These are phyloP conservation scores for Phoxinus phoxinus DNA, from an alignment of 2,113 vertebrate genomes.

Conservation along the genomic window DNA sequence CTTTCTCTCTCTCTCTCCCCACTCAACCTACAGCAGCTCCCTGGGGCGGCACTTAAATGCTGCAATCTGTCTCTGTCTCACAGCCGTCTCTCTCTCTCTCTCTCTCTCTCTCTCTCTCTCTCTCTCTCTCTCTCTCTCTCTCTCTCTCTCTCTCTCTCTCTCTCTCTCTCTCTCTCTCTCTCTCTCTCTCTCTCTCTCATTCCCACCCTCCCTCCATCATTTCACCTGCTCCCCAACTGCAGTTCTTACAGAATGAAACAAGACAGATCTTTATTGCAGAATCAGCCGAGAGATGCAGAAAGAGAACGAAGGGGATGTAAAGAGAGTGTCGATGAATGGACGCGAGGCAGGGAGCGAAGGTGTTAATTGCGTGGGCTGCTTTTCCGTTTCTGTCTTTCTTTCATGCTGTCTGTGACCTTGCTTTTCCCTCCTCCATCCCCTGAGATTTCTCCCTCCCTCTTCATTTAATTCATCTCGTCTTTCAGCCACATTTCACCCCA, in stretches of 20 bases:
- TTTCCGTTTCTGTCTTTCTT: slow-evolving; percentile 18
- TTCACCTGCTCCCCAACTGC: slow-evolving; percentile 50
- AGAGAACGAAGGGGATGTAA: not conserved
- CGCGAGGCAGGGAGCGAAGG: slow-evolving; percentile 42
- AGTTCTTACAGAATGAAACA: slow-evolving; percentile 37
- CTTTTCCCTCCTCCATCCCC: slow-evolving; percentile 8
- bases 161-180: slow-evolving; percentile 57
- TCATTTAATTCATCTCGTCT: slow-evolving; percentile 42
- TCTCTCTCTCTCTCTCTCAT: slow-evolving; percentile 8
- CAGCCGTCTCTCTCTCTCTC: slow-evolving; percentile 53
- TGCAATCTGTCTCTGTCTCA: slow-evolving; percentile 78
- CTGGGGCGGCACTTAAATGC: slow-evolving; percentile 78
- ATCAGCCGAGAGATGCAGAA: slow-evolving; percentile 31
- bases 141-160: slow-evolving; percentile 74
- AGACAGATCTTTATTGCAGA: slow-evolving; percentile 39
- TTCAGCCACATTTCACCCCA: slow-evolving; percentile 27
- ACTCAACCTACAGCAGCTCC: slow-evolving; percentile 74
- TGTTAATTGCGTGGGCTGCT: slow-evolving; percentile 55
- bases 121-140: slow-evolving; percentile 45
- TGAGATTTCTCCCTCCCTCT: slow-evolving; percentile 37
- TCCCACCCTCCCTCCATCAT: slow-evolving; percentile 22
- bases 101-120: slow-evolving; percentile 49
- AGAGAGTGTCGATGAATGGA: not conserved
- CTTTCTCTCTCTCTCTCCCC: not conserved
- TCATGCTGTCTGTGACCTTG: slow-evolving; percentile 44